phyloP scores from a whole-genome alignment of 2,888 invertebrate species.

The Megalurothrips usitatus region DNA sequence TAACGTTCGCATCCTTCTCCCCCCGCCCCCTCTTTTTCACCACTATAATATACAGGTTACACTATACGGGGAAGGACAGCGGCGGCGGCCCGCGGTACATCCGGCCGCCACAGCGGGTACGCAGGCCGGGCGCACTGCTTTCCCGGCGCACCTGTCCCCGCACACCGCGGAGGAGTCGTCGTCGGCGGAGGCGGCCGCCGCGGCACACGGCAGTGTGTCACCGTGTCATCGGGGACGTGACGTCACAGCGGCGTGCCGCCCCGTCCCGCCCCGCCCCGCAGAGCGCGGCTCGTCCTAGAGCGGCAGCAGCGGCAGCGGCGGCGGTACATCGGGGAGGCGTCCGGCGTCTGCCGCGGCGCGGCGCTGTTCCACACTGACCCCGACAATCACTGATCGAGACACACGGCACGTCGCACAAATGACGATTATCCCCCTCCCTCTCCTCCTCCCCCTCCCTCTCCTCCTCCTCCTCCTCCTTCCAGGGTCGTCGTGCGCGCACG shows the following conservation, averaged over 20 bases:
- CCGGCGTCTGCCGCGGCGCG: not conserved
- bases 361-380: slow-evolving; percentile 4
- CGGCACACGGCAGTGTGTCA: slow-evolving; percentile 1
- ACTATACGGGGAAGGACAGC: no score
- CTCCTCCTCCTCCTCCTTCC: not conserved
- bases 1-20: no score
- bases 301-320: no score
- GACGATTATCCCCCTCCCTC: not conserved
- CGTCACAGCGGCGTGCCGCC: not conserved
- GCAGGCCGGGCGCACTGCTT: no score
- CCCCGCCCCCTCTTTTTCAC: no score
- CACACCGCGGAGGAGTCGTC: not conserved
- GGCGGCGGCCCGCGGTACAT: no score
- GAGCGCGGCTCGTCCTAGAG: no score
- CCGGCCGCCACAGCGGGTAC: no score
- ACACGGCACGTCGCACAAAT: not conserved
- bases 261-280: not conserved
- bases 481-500: not conserved
- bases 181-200: not conserved
- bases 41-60: no score
- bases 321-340: not conserved
- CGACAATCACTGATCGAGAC: not conserved
- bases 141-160: not conserved
- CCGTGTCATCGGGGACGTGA: not conserved
- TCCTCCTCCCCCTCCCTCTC: no score